Evolutionary conservation across 1,140 invertebrate genomes (phyloP).

Genomic region (Macrostomum lignano): DNA sequence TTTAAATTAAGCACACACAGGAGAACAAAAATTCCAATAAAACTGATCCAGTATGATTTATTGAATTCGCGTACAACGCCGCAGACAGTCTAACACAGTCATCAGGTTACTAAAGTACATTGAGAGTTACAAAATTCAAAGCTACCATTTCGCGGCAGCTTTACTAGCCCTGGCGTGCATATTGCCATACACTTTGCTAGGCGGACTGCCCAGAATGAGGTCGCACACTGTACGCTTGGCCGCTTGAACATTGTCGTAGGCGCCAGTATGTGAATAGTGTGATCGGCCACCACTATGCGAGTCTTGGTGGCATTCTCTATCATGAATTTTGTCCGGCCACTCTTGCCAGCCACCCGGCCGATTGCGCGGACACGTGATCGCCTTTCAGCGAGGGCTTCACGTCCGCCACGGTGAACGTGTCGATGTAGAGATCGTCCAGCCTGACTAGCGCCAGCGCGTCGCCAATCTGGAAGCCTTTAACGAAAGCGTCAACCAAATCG

Average conservation of each 20-base stretch:
- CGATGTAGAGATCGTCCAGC: slow-evolving; percentile 82
- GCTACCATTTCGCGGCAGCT: too few species aligned
- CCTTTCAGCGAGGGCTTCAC: slow-evolving; percentile 28
- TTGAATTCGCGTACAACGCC: too few species aligned
- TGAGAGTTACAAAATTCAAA: too few species aligned
- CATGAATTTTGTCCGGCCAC: slow-evolving; percentile 80
- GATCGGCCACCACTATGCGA: slow-evolving; percentile 77
- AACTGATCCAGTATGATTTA: too few species aligned
- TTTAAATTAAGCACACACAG: too few species aligned
- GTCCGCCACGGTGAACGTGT: slow-evolving; percentile 83
- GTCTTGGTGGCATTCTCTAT: slow-evolving; percentile 98
- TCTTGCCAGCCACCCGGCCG: slow-evolving; percentile 78
- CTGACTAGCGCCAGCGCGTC: slow-evolving; percentile 77
- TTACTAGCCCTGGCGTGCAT: too few species aligned
- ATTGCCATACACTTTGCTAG: slow-evolving; percentile 3
- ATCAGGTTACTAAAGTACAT: too few species aligned
- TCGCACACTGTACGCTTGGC: slow-evolving; percentile 84
- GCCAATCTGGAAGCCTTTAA: slow-evolving; percentile 60
- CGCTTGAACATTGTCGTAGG: slow-evolving; percentile 79
- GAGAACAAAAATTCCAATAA: too few species aligned
- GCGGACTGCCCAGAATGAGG: slow-evolving; percentile 50
- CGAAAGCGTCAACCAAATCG: slow-evolving; percentile 86
- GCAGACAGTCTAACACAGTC: too few species aligned
- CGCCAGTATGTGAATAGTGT: slow-evolving; percentile 81
- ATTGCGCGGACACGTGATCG: slow-evolving; percentile 81